Base-by-base conservation (phyloP, 1,140 invertebrate species). In the Temnothorax longispinosus region DNA sequence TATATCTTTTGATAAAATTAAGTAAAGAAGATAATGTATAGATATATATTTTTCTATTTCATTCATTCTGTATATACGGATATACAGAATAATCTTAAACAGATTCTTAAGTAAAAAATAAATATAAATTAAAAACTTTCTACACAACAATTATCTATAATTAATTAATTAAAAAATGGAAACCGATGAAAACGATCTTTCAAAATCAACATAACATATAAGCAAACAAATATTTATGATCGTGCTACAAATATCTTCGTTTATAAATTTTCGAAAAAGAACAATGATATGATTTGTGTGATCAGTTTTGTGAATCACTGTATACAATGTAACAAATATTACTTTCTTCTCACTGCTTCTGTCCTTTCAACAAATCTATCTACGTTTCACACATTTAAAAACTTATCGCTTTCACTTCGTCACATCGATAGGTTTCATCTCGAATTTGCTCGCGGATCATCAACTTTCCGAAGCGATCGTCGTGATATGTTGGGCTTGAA, bases 401-500 rank as follows among this genome's bases (percentile, higher is more conserved):
- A 82, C 58, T 82, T 27, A 58, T 35, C 15, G 3, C n/a, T 44
- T 44, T 58, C 47, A 41, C 21, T 44, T n/a, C 3, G 15, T 21
- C 21, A 21, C 21, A n/a, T 54, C 21, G 65, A 47, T 52, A 32
- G 3, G 1, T 82, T 54, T 58, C 21, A 32, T 82, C 18, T 56
- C 15, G 60, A 58, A 58, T 74, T 58, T 74, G 3, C 21, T 27
- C 52, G 52, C 67, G 38, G 18, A 44, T 82, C 52, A 44, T 82
- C 52, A 44, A 72, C 27, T 74, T 47, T 74, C 18, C 67, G 54
- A 74, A 13, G 18, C 10, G 32, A 32, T 38, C 27, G 41, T 32
- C 21, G 11, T 58, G 72, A 27, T 27, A n/a, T 44, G 21, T 80
- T 13, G 44, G 8, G 38, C 69, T 88, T 67, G 84, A 91, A 72